Percentiles rank a stretch among this genome's conserved stretches.
Evolutionary conservation across 2,797 vertebrate genomes (phyloP).

Genomic region (Aulostomus chinensis): DNA sequence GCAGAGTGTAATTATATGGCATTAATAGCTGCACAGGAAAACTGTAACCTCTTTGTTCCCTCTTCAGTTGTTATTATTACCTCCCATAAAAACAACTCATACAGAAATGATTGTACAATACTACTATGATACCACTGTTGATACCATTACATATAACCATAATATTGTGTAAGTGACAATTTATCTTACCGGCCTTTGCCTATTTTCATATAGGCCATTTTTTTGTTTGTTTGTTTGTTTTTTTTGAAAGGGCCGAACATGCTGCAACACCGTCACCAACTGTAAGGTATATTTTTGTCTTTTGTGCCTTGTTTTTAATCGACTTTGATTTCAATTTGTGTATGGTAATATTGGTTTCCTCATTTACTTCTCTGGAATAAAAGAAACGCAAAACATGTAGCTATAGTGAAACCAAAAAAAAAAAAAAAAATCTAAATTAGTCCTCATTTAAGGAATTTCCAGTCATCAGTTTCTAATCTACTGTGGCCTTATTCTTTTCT

Average conservation of each 20-base stretch:
- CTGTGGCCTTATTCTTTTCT: background rate
- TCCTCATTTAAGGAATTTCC: constrained; percentile 26
- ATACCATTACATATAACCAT: constrained; percentile 58
- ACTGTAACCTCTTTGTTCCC: constrained; percentile 52
- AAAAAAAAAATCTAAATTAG: constrained; percentile 16
- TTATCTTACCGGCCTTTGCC: constrained; percentile 64
- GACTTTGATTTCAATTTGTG: constrained; percentile 61
- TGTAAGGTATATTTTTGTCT: constrained; percentile 62
- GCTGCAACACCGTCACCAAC: constrained; percentile 61
- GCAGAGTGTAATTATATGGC: constrained; percentile 76
- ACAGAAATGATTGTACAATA: constrained; percentile 74
- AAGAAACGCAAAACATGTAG: constrained; percentile 73
- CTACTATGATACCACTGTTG: constrained; percentile 68
- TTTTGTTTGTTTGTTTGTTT: constrained; percentile 33
- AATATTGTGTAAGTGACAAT: constrained; percentile 53
- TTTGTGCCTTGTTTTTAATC: constrained; percentile 50
- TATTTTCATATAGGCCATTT: too few species aligned
- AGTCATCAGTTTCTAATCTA: constrained; percentile 2
- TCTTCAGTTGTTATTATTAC: constrained; percentile 46
- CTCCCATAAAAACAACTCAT: constrained; percentile 49
- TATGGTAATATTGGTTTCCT: constrained; percentile 65
- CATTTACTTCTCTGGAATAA: constrained; percentile 80
- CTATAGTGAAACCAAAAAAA: constrained; percentile 37
- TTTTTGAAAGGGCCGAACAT: constrained; percentile 66
- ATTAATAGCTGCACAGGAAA: constrained; percentile 69